Evolutionary conservation across 2,113 vertebrate species (phyloP), one percentile per base, ranked within the genome.

Genomic region (Amblyornis subalaris): DNA sequence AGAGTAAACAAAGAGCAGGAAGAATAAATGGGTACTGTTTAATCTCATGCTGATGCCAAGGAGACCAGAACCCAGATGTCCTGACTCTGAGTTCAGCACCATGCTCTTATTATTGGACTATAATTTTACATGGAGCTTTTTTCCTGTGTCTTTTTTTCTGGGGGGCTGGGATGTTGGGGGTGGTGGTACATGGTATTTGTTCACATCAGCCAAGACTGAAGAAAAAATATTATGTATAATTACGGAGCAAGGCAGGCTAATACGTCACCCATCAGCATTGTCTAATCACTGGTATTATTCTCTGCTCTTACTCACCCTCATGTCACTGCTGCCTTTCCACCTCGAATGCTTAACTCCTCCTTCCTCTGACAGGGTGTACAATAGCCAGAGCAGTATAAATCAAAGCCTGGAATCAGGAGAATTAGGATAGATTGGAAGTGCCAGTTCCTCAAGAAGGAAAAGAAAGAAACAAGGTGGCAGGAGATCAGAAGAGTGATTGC

Each of bases 401-500:
- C 88, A 93, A 85, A 91, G 77, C 77, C 71, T 88, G 44, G 73
- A 71, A 91, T 85, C 64, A 85, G 70, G 69, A 69, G 93, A 94
- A 95, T 93, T 90, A 80, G 71, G 81, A 78, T 54, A 96, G 88
- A 94, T 94, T 91, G 85, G 88, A 96, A 96, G 44, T 90, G 94
- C 80, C 88, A 93, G 90, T 31, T 89, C 71, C 72, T 95, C 61
- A 73, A 86, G 89, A 90, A 66, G 51, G 72, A 66, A 83, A 76
- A 78, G 88, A 89, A 82, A 67, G 26, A 88, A 86, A 58, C n/a
- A 76, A 69, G 93, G 61, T 31, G 0, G 5, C 33, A 2, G 66
- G 95, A 96, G 93, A 96, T 96, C 83, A 75, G 91, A 88, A 90
- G 85, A 96, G 83, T 86, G 93, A 97, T 96, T 95, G 89, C 88